phyloP scores from a whole-genome alignment of 2,888 invertebrate genomes.

The Scaptomyza tumidula region DNA sequence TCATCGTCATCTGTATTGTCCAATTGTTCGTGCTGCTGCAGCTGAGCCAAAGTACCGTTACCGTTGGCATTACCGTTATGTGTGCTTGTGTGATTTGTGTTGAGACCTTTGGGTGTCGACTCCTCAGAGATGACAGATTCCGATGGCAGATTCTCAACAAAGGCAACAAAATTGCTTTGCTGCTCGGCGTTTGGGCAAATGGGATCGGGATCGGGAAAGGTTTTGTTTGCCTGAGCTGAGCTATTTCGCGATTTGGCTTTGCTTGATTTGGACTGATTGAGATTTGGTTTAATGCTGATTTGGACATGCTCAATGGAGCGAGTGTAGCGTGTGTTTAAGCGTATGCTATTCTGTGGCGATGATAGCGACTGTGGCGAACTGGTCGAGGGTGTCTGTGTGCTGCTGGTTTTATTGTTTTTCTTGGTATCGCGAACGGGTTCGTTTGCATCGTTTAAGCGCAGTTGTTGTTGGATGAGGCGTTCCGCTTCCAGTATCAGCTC shows the following conservation, averaged over 20 bases:
- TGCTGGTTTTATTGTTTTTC: background rate
- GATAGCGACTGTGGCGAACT: conserved; percentile 54
- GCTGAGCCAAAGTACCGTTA: conserved; percentile 44
- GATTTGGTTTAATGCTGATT: background rate
- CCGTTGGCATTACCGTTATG: conserved; percentile 32
- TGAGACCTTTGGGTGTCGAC: conserved; percentile 82
- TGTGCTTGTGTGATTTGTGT: conserved; percentile 42
- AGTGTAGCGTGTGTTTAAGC: conserved; percentile 75
- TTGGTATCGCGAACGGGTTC: background rate
- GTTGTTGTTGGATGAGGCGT: conserved; percentile 83
- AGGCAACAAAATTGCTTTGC: conserved; percentile 68
- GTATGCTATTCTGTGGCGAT: conserved; percentile 69
- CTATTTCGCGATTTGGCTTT: conserved; percentile 15
- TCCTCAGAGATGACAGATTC: conserved; percentile 83
- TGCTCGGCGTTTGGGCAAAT: conserved; percentile 6
- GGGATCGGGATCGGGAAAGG: background rate
- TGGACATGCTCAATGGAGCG: conserved; percentile 66
- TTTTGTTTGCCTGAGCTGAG: conserved; percentile 1
- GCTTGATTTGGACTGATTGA: conserved; percentile 12
- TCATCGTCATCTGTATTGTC: conserved; percentile 78
- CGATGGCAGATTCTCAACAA: conserved; percentile 82
- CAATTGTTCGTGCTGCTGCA: conserved; percentile 50
- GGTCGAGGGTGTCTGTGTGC: conserved; percentile 28
- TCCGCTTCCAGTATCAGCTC: conserved; percentile 87
- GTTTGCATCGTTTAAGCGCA: conserved; percentile 49